phyloP scores from a whole-genome alignment of 1,140 invertebrate species.

The Hestina assimilis region DNA sequence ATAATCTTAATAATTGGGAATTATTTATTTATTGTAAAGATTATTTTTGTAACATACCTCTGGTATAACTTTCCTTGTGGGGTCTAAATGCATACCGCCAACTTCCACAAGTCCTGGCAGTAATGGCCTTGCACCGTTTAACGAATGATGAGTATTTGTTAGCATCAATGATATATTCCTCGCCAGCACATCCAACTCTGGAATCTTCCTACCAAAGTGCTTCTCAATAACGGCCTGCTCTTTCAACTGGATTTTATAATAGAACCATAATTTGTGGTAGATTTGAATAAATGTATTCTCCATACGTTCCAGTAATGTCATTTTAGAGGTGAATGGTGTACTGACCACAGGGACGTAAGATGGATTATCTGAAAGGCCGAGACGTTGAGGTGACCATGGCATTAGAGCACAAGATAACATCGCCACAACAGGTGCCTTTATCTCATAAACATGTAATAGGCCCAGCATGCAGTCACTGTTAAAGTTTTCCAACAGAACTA shows the following conservation, averaged over 20 bases:
- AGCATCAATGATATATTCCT: slow-evolving; percentile 72
- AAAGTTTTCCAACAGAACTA: slow-evolving; percentile 83
- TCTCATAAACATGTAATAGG: slow-evolving; percentile 78
- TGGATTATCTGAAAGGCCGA: slow-evolving; percentile 81
- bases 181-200: slow-evolving; percentile 64
- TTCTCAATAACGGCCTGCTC: slow-evolving; percentile 68
- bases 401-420: slow-evolving; percentile 80
- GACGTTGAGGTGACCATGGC: slow-evolving; percentile 79
- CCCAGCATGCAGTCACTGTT: slow-evolving; percentile 83
- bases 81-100: slow-evolving; percentile 40
- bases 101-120: slow-evolving; percentile 72
- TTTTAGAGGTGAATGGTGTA: slow-evolving; percentile 49
- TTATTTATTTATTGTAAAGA: background rate
- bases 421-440: slow-evolving; percentile 77
- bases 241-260: slow-evolving; percentile 46
- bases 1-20: too few species aligned
- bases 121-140: slow-evolving; percentile 76
- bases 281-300: slow-evolving; percentile 69
- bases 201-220: slow-evolving; percentile 62
- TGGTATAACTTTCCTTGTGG: slow-evolving; percentile 29
- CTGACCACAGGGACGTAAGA: slow-evolving; percentile 81
- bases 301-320: slow-evolving; percentile 80
- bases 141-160: slow-evolving; percentile 78
- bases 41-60: slow-evolving; percentile 22
- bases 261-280: slow-evolving; percentile 52